Percentiles rank a stretch among this genome's conserved stretches.
phyloP scores from a whole-genome alignment of 2,888 invertebrate species.

The Microplitis manilae region DNA sequence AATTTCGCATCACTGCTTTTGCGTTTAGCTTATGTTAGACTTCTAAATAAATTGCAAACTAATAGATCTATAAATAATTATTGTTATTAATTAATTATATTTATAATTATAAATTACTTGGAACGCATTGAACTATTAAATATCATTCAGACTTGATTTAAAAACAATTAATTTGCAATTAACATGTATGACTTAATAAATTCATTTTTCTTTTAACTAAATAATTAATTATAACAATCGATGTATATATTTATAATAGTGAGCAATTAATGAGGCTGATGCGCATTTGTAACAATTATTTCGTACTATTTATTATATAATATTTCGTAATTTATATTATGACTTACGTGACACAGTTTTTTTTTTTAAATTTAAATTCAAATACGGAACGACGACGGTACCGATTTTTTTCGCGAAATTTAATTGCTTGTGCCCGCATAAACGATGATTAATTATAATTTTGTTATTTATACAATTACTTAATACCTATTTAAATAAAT shows the following conservation, averaged over 20 bases:
- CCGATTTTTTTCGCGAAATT: not conserved
- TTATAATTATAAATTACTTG: constrained; percentile 26
- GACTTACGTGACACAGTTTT: not conserved
- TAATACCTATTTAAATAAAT: not conserved
- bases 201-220: constrained; percentile 12
- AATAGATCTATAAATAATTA: not conserved
- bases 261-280: constrained; percentile 39
- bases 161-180: not conserved
- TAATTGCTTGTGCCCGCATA: not conserved
- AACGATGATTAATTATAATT: not conserved
- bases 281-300: not conserved
- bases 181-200: not conserved
- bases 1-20: not conserved
- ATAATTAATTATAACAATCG: constrained; percentile 32
- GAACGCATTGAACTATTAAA: constrained; percentile 36
- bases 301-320: not conserved
- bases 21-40: not conserved
- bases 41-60: not conserved
- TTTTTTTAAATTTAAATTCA: not conserved
- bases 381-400: not conserved
- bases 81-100: not conserved
- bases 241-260: constrained; percentile 30
- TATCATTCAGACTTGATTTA: constrained; percentile 4
- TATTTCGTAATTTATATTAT: not conserved
- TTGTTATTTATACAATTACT: not conserved